Evolutionary conservation across 1,140 invertebrate species (phyloP).

Genomic region (Dufourea novaeangliae): DNA sequence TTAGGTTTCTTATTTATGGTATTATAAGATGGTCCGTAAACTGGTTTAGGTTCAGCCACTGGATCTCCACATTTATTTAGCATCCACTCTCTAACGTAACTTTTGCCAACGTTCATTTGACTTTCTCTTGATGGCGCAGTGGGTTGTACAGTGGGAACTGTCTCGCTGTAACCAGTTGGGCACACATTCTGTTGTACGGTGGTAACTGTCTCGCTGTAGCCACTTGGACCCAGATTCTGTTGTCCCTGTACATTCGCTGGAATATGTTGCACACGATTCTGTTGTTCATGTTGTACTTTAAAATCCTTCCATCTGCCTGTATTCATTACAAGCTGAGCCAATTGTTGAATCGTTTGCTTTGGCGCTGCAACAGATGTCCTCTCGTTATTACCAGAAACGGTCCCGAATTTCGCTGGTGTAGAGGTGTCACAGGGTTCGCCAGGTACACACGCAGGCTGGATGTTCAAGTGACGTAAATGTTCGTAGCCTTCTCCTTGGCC

Average conservation of each 20-base stretch:
- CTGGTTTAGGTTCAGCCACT: background rate
- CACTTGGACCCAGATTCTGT: background rate
- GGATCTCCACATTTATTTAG: constrained; percentile 2
- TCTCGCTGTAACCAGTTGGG: constrained; percentile 8
- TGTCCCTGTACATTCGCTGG: constrained; percentile 2
- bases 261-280: background rate
- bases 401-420: constrained; percentile 72
- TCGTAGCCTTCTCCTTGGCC: constrained; percentile 75
- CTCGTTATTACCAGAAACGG: constrained; percentile 22
- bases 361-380: constrained; percentile 23
- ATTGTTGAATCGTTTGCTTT: constrained; percentile 76
- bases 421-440: constrained; percentile 72
- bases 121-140: background rate
- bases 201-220: constrained; percentile 11
- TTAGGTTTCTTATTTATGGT: constrained; percentile 20
- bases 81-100: constrained; percentile 17
- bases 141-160: background rate
- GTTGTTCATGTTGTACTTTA: constrained; percentile 36
- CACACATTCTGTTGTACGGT: background rate
- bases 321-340: constrained; percentile 78
- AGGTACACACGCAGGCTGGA: constrained; percentile 33
- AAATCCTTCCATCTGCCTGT: constrained; percentile 75
- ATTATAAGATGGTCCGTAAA: constrained; percentile 1
- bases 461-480: constrained; percentile 65
- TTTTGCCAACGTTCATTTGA: background rate